Conservation (phyloP, 2,888 invertebrate genomes). For the Odontothrips loti region DNA sequence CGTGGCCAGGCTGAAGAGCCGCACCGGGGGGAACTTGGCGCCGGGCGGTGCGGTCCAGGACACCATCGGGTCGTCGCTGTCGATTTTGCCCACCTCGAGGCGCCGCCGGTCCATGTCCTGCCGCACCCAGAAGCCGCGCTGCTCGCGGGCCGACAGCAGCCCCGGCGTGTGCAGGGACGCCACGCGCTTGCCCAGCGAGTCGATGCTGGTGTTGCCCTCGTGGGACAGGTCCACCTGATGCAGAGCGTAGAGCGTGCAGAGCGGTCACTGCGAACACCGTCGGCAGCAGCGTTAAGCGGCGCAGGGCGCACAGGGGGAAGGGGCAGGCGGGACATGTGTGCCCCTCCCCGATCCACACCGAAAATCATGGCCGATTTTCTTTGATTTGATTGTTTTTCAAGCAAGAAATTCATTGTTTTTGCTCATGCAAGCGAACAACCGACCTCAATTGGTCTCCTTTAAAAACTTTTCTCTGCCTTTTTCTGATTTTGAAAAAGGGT, state of each 20-base stretch:
- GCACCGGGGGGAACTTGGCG: not conserved
- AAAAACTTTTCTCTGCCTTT: no score
- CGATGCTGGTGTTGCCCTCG: not conserved
- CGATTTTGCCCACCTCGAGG: not conserved
- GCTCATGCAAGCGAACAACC: no score
- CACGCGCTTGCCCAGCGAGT: not conserved
- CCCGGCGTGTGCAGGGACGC: not conserved
- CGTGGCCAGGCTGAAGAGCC: conserved; percentile 3
- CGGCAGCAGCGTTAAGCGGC: no score
- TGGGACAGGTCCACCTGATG: conserved; percentile 1
- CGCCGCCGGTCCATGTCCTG: not conserved
- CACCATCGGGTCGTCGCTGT: not conserved
- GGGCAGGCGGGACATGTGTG: no score
- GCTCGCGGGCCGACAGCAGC: not conserved
- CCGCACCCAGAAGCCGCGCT: conserved; percentile 17
- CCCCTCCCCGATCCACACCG: no score
- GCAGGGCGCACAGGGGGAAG: not conserved
- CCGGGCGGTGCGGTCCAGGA: not conserved
- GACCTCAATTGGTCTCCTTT: no score
- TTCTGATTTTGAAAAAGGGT: no score
- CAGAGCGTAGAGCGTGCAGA: no score
- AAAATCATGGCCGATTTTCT: no score
- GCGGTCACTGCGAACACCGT: no score
- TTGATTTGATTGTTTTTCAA: no score
- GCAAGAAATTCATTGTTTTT: no score